Conservation (phyloP, 2,797 vertebrate genomes). For the Chelidonichthys spinosus region DNA sequence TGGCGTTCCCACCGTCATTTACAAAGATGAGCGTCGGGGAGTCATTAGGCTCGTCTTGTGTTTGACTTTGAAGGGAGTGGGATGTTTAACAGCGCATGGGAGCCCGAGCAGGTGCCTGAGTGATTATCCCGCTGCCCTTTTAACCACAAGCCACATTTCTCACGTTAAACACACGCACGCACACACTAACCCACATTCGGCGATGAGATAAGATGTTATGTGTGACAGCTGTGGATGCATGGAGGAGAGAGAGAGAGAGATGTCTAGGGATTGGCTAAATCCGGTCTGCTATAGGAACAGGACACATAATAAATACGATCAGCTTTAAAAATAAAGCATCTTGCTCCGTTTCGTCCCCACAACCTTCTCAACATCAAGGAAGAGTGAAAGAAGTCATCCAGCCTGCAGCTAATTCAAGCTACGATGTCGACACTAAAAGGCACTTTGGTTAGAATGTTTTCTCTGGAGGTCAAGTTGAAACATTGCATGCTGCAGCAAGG, state of each 20-base stretch:
- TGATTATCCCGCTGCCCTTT: conserved; percentile 69
- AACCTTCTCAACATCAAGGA: conserved; percentile 54
- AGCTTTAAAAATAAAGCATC: conserved; percentile 60
- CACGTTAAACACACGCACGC: conserved; percentile 42
- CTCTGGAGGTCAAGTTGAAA: conserved; percentile 61
- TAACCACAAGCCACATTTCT: conserved; percentile 67
- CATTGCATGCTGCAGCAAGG: conserved; percentile 40
- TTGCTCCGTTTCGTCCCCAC: conserved; percentile 58
- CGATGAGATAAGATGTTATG: conserved; percentile 68
- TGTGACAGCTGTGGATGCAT: conserved; percentile 65
- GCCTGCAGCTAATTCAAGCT: conserved; percentile 71
- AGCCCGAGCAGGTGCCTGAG: conserved; percentile 67
- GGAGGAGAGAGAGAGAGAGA: conserved; percentile 52
- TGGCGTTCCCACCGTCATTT: conserved; percentile 79
- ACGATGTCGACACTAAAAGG: conserved; percentile 58
- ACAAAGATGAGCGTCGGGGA: conserved; percentile 74
- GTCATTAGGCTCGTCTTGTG: conserved; percentile 77
- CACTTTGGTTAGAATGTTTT: conserved; percentile 54
- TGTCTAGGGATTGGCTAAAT: conserved; percentile 70
- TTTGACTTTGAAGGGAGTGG: conserved; percentile 76
- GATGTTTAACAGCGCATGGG: conserved; percentile 64
- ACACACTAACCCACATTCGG: conserved; percentile 37
- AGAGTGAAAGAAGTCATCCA: conserved; percentile 43
- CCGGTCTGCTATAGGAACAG: conserved; percentile 62
- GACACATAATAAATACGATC: conserved; percentile 71